Conservation (phyloP, 2,888 invertebrate species). For the Ennomos erosarius region DNA sequence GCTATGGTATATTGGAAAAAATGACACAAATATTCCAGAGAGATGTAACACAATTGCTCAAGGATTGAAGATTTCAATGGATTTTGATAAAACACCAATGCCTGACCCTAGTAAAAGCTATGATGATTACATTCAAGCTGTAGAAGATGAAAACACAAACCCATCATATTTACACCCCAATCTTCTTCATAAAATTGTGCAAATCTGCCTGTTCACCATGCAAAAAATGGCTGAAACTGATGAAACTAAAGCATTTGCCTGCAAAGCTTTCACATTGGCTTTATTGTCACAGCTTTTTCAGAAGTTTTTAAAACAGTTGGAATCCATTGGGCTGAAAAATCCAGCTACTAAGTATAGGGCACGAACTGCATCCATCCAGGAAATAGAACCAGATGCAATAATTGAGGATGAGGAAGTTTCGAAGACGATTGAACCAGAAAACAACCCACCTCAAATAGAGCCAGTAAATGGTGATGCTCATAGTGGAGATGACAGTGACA, state of each 20-base stretch:
- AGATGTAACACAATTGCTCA: constrained; percentile 89
- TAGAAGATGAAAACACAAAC: constrained; percentile 77
- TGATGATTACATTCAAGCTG: constrained; percentile 78
- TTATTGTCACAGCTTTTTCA: constrained; percentile 90
- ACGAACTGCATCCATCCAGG: constrained; percentile 46
- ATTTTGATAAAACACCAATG: constrained; percentile 75
- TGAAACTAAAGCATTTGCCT: constrained; percentile 92
- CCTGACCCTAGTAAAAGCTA: constrained; percentile 83
- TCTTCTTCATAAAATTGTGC: constrained; percentile 92
- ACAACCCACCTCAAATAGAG: constrained; percentile 20
- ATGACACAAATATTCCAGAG: constrained; percentile 87
- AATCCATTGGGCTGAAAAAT: constrained; percentile 73
- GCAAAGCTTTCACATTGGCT: constrained; percentile 93
- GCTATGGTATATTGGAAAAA: constrained; percentile 87
- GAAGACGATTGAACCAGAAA: constrained; percentile 33
- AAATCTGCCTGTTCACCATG: constrained; percentile 92
- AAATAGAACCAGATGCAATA: constrained; percentile 36
- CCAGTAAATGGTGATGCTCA: constrained; percentile 39
- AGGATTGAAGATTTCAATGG: constrained; percentile 90
- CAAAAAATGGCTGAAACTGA: constrained; percentile 90
- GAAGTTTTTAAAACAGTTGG: constrained; percentile 77
- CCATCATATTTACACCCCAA: constrained; percentile 87
- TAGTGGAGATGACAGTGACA: constrained; percentile 39
- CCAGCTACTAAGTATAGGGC: constrained; percentile 70
- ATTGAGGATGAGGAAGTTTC: constrained; percentile 38